These are phyloP conservation scores for Bembecia ichneumoniformis DNA, from an alignment of 2,888 invertebrate species.

Conservation along the genomic window DNA sequence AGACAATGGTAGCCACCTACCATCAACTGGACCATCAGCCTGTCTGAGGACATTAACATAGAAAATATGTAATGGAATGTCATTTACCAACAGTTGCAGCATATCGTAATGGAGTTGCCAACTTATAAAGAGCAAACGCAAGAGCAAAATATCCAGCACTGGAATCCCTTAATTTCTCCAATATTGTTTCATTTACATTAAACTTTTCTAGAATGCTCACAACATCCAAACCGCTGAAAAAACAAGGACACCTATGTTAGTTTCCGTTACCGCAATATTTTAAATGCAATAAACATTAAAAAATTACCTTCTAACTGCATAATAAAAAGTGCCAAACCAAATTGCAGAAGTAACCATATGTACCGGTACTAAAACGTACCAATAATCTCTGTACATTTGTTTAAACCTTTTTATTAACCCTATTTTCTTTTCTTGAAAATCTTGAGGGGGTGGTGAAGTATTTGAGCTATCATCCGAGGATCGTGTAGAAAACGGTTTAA, in stretches of 20 bases:
- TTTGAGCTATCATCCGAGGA: conserved; percentile 24
- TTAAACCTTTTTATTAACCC: conserved; percentile 87
- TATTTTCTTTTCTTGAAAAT: conserved; percentile 49
- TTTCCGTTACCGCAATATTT: too few relatives aligned
- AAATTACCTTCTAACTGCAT: conserved; percentile 84
- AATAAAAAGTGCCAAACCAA: conserved; percentile 93
- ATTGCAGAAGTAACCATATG: conserved; percentile 89
- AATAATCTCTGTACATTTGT: conserved; percentile 94
- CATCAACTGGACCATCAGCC: too few relatives aligned
- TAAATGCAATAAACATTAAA: background rate
- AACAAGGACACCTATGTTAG: conserved; percentile 1
- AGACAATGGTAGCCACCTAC: too few relatives aligned
- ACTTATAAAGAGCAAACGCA: conserved; percentile 93
- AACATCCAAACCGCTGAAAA: conserved; percentile 92
- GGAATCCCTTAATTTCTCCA: conserved; percentile 83
- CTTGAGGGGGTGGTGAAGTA: conserved; percentile 17
- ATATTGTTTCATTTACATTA: conserved; percentile 83
- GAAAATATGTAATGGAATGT: too few relatives aligned
- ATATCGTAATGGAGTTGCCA: conserved; percentile 91
- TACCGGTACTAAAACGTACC: conserved; percentile 96
- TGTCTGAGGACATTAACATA: too few relatives aligned
- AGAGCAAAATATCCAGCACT: conserved; percentile 91
- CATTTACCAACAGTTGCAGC: conserved; percentile 88
- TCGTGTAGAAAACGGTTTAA: conserved; percentile 15
- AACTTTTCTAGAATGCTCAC: conserved; percentile 81